A percentile compares a stretch with the other conserved stretches of the same genome.
phyloP scores from a whole-genome alignment of 2,113 vertebrate species.

The Athene cunicularia region DNA sequence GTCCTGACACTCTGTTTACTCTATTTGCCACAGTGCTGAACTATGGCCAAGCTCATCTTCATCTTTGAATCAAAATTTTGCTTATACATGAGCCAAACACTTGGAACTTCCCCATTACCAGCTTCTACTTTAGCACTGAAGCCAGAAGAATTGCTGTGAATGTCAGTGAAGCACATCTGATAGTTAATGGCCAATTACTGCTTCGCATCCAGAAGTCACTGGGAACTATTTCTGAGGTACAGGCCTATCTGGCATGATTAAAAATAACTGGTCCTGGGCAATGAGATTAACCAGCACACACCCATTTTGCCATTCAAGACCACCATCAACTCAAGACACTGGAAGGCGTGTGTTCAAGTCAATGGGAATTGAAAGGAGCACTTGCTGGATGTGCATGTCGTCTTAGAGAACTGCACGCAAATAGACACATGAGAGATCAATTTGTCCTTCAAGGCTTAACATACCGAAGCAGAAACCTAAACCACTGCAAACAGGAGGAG shows the following conservation, averaged over 20 bases:
- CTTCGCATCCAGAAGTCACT: neutral
- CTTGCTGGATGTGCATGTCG: neutral
- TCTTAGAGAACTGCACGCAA: neutral
- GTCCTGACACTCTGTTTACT: neutral
- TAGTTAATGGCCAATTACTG: neutral
- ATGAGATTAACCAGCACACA: neutral
- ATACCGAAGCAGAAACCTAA: slow-evolving; percentile 5
- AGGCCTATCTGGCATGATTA: neutral
- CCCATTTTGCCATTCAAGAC: neutral
- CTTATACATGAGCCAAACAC: neutral
- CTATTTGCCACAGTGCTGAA: neutral
- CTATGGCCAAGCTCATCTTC: neutral
- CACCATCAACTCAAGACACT: neutral
- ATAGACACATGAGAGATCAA: neutral
- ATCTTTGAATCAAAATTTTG: neutral
- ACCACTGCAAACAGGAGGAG: neutral
- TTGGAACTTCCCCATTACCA: neutral
- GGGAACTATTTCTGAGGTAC: neutral
- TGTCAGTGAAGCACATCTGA: neutral
- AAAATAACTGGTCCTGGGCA: neutral
- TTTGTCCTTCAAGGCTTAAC: neutral
- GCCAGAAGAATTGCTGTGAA: neutral
- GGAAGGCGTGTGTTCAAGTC: neutral
- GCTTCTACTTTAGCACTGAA: neutral
- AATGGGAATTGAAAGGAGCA: neutral